Conservation (phyloP, 2,888 invertebrate genomes). For the Brassicogethes aeneus region DNA sequence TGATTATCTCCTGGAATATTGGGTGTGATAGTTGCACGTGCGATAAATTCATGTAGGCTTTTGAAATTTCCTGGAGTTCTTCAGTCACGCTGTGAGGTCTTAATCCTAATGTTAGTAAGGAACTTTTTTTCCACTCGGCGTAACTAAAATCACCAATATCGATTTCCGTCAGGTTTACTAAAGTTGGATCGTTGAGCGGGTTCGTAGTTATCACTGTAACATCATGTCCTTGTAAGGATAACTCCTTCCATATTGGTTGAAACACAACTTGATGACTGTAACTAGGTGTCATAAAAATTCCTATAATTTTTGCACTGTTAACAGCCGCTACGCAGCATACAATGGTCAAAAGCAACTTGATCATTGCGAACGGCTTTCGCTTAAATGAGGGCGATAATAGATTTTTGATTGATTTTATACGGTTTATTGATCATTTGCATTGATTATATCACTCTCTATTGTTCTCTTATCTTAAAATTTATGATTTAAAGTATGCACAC, state of each 20-base stretch:
- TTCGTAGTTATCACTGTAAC: conserved; percentile 40
- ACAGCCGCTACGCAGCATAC: neutral
- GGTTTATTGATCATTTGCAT: no score
- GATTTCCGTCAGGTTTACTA: conserved; percentile 38
- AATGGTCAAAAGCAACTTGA: neutral
- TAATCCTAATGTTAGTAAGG: conserved; percentile 10
- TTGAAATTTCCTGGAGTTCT: conserved; percentile 13
- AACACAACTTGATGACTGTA: conserved; percentile 44
- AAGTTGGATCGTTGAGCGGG: conserved; percentile 35
- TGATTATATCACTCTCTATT: no score
- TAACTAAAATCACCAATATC: conserved; percentile 32
- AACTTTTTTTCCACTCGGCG: conserved; percentile 12
- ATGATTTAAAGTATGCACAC: no score
- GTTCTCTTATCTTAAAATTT: no score
- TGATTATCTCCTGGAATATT: conserved; percentile 24
- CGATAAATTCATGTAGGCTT: conserved; percentile 10
- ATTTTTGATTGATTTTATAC: no score
- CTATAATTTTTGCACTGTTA: conserved; percentile 37
- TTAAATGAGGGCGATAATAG: no score
- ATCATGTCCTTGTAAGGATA: conserved; percentile 43
- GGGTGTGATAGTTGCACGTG: conserved; percentile 20
- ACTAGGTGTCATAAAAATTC: conserved; percentile 38
- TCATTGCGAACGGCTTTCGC: neutral
- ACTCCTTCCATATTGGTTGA: conserved; percentile 38
- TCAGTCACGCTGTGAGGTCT: conserved; percentile 11